phyloP scores from a whole-genome alignment of 2,113 vertebrate species.

The Rana temporaria region DNA sequence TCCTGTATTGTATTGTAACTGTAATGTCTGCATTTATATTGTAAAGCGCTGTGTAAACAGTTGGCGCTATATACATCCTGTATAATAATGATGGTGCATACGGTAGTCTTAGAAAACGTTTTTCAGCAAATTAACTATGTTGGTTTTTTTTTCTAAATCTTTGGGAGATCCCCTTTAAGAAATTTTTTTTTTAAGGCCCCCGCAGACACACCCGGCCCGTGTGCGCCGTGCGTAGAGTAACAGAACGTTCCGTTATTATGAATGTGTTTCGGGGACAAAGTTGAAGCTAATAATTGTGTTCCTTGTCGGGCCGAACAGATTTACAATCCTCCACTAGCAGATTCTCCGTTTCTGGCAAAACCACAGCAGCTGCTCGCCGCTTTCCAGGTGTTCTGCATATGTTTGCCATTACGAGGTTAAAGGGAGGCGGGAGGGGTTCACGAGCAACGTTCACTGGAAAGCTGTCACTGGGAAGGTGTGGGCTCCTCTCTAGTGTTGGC shows the following conservation, averaged over 20 bases:
- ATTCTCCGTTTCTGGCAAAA: slow-evolving; percentile 20
- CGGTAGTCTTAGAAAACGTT: too few species aligned
- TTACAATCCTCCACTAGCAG: slow-evolving; percentile 21
- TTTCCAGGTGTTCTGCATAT: slow-evolving; percentile 40
- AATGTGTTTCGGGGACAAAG: slow-evolving; percentile 26
- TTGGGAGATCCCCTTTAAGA: too few species aligned
- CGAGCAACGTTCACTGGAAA: slow-evolving; percentile 28
- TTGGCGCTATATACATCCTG: too few species aligned
- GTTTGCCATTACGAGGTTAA: slow-evolving; percentile 51
- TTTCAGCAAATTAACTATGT: too few species aligned
- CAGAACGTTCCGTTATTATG: background rate
- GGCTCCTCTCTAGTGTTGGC: slow-evolving; percentile 1
- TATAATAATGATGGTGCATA: too few species aligned
- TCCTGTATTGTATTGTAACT: too few species aligned
- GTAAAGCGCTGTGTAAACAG: too few species aligned
- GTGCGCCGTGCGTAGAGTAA: too few species aligned
- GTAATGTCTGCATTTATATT: too few species aligned
- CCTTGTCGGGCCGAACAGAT: slow-evolving; percentile 38
- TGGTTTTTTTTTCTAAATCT: too few species aligned
- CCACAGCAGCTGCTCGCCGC: slow-evolving; percentile 34
- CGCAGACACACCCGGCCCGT: too few species aligned
- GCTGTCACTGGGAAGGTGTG: slow-evolving; percentile 9
- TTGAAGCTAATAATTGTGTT: slow-evolving; percentile 20
- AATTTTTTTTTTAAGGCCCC: too few species aligned
- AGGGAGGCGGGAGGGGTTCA: background rate